Evolutionary conservation across 2,113 vertebrate species (phyloP), one percentile per base, ranked within the genome.

Genomic region (Platichthys stellatus): DNA sequence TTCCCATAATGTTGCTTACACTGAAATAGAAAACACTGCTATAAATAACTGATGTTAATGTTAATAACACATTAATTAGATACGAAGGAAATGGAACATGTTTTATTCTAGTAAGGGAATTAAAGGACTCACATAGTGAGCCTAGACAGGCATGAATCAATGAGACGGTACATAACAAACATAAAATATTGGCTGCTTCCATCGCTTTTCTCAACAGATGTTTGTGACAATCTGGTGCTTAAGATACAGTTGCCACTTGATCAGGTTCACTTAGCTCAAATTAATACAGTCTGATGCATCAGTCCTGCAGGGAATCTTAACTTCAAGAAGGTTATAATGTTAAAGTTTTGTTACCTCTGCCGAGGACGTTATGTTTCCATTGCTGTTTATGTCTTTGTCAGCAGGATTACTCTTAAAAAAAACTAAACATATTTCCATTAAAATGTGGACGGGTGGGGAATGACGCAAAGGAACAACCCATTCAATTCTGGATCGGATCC

Each of bases 81-180:
- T 0, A 21, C 64, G n/a, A 63, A 69, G 35, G 23, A 47, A 71
- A 75, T 63, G 0, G 63, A 75, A 59, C 53, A 63, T 24, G 40
- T 88, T 90, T 90, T 82, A 78, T 88, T 91, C 18, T 53, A 38
- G 74, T 51, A 23, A 72, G 49, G 82, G 28, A 68, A 80, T 63
- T 47, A 65, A 74, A 67, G 84, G 72, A 72, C 87, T 90, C 84
- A 61, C 92, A 88, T 40, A 89, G 87, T 92, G 90, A 88, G 86
- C 85, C 74, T 54, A 66, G 54, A 82, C 35, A 75, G 40, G 43
- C 26, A 84, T 43, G n/a, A 78, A 72, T 64, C 56, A 20, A 66
- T 63, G 45, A 73, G 10, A 68, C 62, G 58, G 14, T 40, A n/a
- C 43, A 21, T 24, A 15, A 76, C 68, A 64, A 59, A 59, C 63